phyloP scores from a whole-genome alignment of 2,797 vertebrate genomes.

The Melanotaenia pygmaea region DNA sequence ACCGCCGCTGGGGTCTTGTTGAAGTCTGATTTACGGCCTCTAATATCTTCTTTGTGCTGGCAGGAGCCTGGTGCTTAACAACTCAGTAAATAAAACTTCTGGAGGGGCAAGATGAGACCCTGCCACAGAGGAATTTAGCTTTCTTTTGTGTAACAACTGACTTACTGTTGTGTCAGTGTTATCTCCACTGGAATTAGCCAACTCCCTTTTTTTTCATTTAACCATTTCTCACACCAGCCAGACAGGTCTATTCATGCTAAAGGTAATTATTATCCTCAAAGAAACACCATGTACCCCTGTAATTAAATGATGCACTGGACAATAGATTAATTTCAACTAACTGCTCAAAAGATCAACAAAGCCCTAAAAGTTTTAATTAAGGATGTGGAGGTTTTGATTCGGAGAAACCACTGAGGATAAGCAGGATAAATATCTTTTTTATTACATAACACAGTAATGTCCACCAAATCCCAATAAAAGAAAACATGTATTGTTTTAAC shows the following conservation, averaged over 20 bases:
- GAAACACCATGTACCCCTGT: conserved; percentile 17
- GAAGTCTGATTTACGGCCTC: conserved; percentile 73
- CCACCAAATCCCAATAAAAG: neutral
- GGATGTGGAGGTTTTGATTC: conserved; percentile 22
- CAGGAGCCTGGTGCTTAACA: conserved; percentile 66
- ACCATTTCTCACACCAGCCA: conserved; percentile 19
- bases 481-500: neutral
- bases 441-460: neutral
- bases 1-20: conserved; percentile 63
- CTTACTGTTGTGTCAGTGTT: conserved; percentile 58
- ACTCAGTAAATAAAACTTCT: conserved; percentile 76
- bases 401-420: conserved; percentile 6
- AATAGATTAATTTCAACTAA: conserved; percentile 39
- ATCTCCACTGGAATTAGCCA: conserved; percentile 39
- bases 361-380: conserved; percentile 20
- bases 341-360: conserved; percentile 23
- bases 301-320: conserved; percentile 37
- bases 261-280: conserved; percentile 31
- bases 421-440: neutral
- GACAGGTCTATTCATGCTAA: conserved; percentile 19
- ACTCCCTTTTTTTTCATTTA: conserved; percentile 22
- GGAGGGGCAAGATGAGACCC: conserved; percentile 47
- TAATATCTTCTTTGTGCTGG: conserved; percentile 73
- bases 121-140: conserved; percentile 65
- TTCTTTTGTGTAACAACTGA: conserved; percentile 53